Base-by-base conservation (phyloP, 2,888 invertebrate species). In the Adela reaumurella region DNA sequence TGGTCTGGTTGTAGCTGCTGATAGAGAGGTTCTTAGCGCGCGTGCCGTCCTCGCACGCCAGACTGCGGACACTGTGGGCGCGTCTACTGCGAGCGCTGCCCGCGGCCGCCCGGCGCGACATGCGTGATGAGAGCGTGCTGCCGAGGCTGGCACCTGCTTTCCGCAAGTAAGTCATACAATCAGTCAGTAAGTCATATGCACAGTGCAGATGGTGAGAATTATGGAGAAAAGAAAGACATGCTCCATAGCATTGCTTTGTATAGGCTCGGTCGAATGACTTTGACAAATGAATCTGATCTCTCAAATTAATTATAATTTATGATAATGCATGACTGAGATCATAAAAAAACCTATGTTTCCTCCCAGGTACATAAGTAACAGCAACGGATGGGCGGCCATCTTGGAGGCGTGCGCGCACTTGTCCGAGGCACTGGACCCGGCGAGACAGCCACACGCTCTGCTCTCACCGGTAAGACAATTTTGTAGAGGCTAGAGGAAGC, bases 11-110 rank as follows among this genome's bases (percentile, higher is more conserved):
- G 18, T 64, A 90, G 89, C 81, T 81, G 62, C 66, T 92, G 50
- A 65, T 91, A 47, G 69, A 84, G 20, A 82, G 92, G 51, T 82
- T 90, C 59, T 70, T 90, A 63, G 76, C 83, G 1, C 85, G 83
- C 49, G 70, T 83, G 51, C 70, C 70, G 3, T 58, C 72, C 1
- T 59, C 69, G 2, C 84, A 85, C 60, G 55, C 53, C 63, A 81
- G 83, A 14, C 62, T 83, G 35, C 74, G 81, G 24, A 79, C 79
- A 52, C 59, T 87, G 46, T 88, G 88, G 88, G 65, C 73, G 50
- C 78, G 80, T 43, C 68, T 86, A 42, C 64, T 88, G 55, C 70
- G 83, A 24, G 83, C 84, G 46, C 62, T 87, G 51, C 81, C 84
- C 0, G 56, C 73, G 8, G 81, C 83, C 35, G 82, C 85, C 8